Percentiles rank a stretch among this genome's conserved stretches.
Conservation (phyloP, 2,888 invertebrate species). For the Nasonia oneida region DNA sequence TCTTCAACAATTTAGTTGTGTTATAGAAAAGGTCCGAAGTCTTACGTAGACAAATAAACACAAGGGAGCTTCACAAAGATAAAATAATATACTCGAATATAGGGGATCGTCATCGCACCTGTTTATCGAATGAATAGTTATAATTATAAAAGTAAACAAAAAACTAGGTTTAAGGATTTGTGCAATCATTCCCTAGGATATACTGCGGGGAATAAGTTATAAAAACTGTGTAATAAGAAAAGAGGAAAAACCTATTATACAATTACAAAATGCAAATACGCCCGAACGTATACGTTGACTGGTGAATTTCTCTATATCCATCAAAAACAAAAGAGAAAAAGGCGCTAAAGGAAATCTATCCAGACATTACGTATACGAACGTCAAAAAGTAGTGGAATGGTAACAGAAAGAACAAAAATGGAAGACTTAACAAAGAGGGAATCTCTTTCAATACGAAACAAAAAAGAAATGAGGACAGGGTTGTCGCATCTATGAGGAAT, state of each 20-base stretch:
- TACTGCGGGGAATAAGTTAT: neutral
- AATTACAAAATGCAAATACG: conserved; percentile 49
- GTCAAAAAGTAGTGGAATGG: conserved; percentile 43
- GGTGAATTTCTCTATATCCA: conserved; percentile 40
- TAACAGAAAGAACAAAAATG: neutral
- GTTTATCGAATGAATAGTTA: neutral
- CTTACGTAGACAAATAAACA: conserved; percentile 2
- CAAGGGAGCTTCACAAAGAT: neutral
- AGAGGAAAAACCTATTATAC: conserved; percentile 22
- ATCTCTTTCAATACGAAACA: conserved; percentile 48
- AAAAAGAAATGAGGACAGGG: conserved; percentile 59
- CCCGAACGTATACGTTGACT: conserved; percentile 61
- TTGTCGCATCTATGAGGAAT: conserved; percentile 44
- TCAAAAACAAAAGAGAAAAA: conserved; percentile 33
- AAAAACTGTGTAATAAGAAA: neutral
- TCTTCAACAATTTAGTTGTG: neutral
- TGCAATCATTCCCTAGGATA: neutral
- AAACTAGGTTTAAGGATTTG: neutral
- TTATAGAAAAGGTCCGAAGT: neutral
- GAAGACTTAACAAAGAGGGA: conserved; percentile 47
- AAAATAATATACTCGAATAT: neutral
- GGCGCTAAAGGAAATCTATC: neutral
- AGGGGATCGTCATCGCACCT: neutral
- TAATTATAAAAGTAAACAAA: conserved; percentile 1
- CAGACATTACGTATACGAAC: conserved; percentile 47